phyloP scores from a whole-genome alignment of 2,888 invertebrate species.

The Athalia cordata region DNA sequence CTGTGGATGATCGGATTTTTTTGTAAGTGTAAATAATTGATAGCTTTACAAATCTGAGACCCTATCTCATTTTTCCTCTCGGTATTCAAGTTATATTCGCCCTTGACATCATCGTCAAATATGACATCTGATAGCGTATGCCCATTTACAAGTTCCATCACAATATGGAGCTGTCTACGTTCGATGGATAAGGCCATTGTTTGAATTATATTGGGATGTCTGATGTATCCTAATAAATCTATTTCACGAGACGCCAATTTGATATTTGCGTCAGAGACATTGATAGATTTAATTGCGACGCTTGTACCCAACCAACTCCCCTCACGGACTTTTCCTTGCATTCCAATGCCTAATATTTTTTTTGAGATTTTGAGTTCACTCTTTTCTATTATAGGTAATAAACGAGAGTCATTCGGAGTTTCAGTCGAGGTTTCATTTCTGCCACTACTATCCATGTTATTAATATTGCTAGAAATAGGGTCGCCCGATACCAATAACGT shows the following conservation, averaged over 20 bases:
- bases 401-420: too few relatives aligned
- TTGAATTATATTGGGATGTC: constrained; percentile 1
- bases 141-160: not conserved
- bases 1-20: not conserved
- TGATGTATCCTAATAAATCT: not conserved
- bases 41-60: not conserved
- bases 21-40: not conserved
- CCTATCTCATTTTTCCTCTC: not conserved
- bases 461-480: too few relatives aligned
- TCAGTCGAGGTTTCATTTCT: too few relatives aligned
- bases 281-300: not conserved
- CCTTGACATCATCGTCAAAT: not conserved
- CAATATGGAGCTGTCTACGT: not conserved
- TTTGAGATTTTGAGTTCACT: not conserved
- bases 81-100: not conserved
- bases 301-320: not conserved
- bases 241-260: not conserved
- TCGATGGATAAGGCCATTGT: not conserved
- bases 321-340: not conserved
- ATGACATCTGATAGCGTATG: not conserved
- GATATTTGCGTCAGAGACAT: not conserved
- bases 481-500: too few relatives aligned
- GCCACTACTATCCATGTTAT: too few relatives aligned
- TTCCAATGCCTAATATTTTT: not conserved
- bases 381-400: not conserved